A percentile compares a stretch with the other conserved stretches of the same genome.
These are phyloP conservation scores for Nysson spinosus DNA, from an alignment of 2,888 invertebrate genomes.

Conservation along the genomic window DNA sequence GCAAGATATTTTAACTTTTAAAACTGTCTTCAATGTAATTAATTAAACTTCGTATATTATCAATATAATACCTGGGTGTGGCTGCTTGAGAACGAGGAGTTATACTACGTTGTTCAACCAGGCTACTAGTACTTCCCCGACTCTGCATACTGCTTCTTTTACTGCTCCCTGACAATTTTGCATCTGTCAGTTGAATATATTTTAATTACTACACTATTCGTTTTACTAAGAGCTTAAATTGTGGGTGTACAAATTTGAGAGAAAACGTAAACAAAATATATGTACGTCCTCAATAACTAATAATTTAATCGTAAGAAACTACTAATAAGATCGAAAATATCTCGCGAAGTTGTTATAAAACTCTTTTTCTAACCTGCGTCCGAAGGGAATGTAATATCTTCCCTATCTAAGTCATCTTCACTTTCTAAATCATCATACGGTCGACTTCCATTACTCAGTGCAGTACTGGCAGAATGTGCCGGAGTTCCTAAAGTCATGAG, in stretches of 20 bases:
- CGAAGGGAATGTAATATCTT: constrained; percentile 90
- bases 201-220: constrained; percentile 42
- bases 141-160: constrained; percentile 95
- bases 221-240: too few relatives aligned
- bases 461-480: constrained; percentile 77
- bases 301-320: background rate
- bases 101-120: constrained; percentile 88
- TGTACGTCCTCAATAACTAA: too few relatives aligned
- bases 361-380: constrained; percentile 81
- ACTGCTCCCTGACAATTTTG: constrained; percentile 87
- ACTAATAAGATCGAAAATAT: background rate
- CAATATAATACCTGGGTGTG: constrained; percentile 84
- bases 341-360: background rate
- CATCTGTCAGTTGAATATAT: constrained; percentile 79
- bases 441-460: constrained; percentile 82
- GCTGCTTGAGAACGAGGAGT: constrained; percentile 95
- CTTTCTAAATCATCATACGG: constrained; percentile 91
- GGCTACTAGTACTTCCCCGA: constrained; percentile 92
- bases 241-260: background rate
- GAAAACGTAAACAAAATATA: constrained; percentile 1
- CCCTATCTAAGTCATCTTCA: constrained; percentile 92
- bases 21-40: background rate
- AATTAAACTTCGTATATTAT: background rate
- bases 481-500: constrained; percentile 79
- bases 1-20: background rate